A percentile compares a stretch with the other conserved stretches of the same genome.
These are phyloP conservation scores for Amia ocellicauda DNA, from an alignment of 2,113 vertebrate genomes.

Conservation along the genomic window DNA sequence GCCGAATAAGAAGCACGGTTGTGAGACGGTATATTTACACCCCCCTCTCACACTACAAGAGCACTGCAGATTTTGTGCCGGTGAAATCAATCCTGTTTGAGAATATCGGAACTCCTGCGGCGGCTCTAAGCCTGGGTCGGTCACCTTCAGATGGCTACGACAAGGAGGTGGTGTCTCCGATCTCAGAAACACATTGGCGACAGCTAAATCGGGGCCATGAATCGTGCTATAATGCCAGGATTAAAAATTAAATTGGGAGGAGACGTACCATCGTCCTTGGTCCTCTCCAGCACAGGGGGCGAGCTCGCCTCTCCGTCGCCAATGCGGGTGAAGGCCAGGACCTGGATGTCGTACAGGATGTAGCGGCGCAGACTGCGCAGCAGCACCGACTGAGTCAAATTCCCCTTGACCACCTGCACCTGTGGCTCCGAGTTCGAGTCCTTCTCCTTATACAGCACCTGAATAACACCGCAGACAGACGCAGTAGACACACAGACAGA, in stretches of 20 bases:
- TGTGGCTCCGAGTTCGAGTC: slow-evolving; percentile 63
- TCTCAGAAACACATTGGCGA: too few relatives aligned
- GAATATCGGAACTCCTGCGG: too few relatives aligned
- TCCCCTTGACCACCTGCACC: slow-evolving; percentile 71
- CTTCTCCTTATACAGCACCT: slow-evolving; percentile 77
- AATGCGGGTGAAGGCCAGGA: slow-evolving; percentile 81
- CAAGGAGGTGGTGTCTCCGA: too few relatives aligned
- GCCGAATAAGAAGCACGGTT: slow-evolving; percentile 23
- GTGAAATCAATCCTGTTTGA: too few relatives aligned
- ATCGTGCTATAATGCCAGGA: background rate
- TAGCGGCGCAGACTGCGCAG: slow-evolving; percentile 75
- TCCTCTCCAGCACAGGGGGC: slow-evolving; percentile 68
- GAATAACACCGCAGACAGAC: slow-evolving; percentile 21
- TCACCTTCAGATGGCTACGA: too few relatives aligned
- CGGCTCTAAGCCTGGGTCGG: too few relatives aligned
- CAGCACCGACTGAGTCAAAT: slow-evolving; percentile 70
- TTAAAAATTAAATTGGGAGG: background rate
- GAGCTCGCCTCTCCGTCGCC: slow-evolving; percentile 80
- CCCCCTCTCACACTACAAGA: too few relatives aligned
- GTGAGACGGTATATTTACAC: too few relatives aligned
- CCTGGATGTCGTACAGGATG: slow-evolving; percentile 77
- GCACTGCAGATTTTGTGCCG: too few relatives aligned
- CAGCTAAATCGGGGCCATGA: too few relatives aligned
- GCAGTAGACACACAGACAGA: slow-evolving; percentile 21
- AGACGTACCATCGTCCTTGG: slow-evolving; percentile 84